phyloP scores from a whole-genome alignment of 1,140 invertebrate genomes.

The Glossosoma conforme region DNA sequence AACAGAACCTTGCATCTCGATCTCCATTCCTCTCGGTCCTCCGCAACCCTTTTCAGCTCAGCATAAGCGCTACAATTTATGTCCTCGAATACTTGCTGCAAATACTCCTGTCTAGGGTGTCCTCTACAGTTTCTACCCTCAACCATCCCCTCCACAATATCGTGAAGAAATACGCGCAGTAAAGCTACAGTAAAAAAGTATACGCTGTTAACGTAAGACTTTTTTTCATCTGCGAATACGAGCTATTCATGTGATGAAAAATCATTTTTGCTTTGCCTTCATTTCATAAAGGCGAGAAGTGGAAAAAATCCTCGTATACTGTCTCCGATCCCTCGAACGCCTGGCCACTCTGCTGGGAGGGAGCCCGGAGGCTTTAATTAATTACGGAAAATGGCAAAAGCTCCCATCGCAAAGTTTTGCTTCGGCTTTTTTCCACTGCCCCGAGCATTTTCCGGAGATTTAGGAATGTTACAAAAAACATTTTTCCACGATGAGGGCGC shows the following conservation, averaged over 20 bases:
- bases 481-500: background rate
- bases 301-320: background rate
- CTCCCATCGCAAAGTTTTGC: conserved; percentile 3
- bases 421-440: conserved; percentile 9
- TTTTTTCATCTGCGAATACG: background rate
- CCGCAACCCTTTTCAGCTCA: too few species aligned
- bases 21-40: too few species aligned
- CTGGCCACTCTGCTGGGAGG: conserved; percentile 7
- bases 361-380: conserved; percentile 25
- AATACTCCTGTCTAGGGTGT: too few species aligned
- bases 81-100: too few species aligned
- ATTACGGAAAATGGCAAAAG: conserved; percentile 19
- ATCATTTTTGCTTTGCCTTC: background rate
- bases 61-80: too few species aligned
- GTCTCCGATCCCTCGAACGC: conserved; percentile 1
- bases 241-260: background rate
- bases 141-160: too few species aligned
- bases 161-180: too few species aligned
- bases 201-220: background rate
- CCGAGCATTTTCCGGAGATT: conserved; percentile 11
- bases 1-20: too few species aligned
- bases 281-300: too few species aligned
- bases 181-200: background rate
- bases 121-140: too few species aligned
- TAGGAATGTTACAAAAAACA: conserved; percentile 6